Percentiles rank a stretch among this genome's conserved stretches.
Evolutionary conservation across 2,888 invertebrate species (phyloP).

Genomic region (Coremacera marginata): DNA sequence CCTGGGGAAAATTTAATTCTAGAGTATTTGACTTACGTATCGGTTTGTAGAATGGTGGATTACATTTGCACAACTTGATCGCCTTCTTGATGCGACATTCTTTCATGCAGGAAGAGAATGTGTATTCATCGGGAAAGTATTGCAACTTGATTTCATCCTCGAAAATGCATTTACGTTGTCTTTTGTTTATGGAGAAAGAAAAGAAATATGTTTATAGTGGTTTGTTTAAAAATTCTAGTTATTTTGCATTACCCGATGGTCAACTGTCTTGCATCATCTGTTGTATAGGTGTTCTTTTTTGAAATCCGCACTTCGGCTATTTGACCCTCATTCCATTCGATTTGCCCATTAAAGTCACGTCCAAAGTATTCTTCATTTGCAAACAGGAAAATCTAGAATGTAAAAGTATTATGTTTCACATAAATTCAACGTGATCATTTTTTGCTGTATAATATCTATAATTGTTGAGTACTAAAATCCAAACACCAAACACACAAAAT

Average conservation of each 20-base stretch:
- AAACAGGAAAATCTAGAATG: constrained; percentile 70
- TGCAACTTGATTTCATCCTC: constrained; percentile 76
- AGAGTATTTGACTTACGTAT: constrained; percentile 68
- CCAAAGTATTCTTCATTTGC: constrained; percentile 80
- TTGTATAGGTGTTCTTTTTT: constrained; percentile 83
- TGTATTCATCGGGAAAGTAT: constrained; percentile 73
- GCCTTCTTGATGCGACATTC: constrained; percentile 76
- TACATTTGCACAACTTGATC: constrained; percentile 76
- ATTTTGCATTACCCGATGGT: constrained; percentile 66
- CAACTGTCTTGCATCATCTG: constrained; percentile 79
- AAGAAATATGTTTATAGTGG: too few relatives aligned
- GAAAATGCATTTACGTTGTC: constrained; percentile 81
- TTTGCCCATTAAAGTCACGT: constrained; percentile 77
- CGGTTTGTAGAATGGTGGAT: constrained; percentile 79
- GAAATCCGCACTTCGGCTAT: constrained; percentile 71
- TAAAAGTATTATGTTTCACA: too few relatives aligned
- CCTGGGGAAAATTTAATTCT: too few relatives aligned
- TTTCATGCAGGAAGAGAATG: constrained; percentile 80
- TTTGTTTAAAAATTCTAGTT: too few relatives aligned
- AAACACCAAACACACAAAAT: too few relatives aligned
- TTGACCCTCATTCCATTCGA: constrained; percentile 74
- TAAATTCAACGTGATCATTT: too few relatives aligned
- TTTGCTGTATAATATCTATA: too few relatives aligned
- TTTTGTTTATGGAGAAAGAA: constrained; percentile 54
- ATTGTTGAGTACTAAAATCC: too few relatives aligned